A percentile compares a stretch with the other conserved stretches of the same genome.
These are phyloP conservation scores for Tricholaema leucomelas DNA, from an alignment of 2,113 vertebrate genomes.

Conservation along the genomic window DNA sequence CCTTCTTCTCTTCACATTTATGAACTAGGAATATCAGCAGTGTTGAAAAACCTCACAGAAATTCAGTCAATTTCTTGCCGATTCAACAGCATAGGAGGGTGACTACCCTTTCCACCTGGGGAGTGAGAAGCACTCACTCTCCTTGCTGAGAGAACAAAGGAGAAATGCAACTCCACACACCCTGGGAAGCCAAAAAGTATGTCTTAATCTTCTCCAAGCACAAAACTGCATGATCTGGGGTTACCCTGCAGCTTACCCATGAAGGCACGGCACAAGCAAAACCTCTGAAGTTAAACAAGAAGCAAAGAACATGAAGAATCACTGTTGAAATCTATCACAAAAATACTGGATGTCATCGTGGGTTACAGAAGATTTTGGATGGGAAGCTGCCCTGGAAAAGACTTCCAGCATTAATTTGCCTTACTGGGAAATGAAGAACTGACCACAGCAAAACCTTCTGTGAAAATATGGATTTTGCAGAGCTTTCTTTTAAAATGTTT, in stretches of 20 bases:
- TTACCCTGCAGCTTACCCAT: background rate
- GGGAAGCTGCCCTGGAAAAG: background rate
- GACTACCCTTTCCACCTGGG: background rate
- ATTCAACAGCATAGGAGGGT: background rate
- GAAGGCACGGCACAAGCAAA: background rate
- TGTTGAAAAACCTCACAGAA: background rate
- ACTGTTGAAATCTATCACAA: background rate
- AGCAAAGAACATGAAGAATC: background rate
- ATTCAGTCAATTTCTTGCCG: background rate
- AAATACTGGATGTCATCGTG: background rate
- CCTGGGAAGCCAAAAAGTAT: background rate
- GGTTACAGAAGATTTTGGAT: background rate
- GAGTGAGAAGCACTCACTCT: background rate
- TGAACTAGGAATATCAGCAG: background rate
- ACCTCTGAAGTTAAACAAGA: background rate
- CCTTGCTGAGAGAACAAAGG: background rate
- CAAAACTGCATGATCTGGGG: background rate
- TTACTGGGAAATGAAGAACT: background rate
- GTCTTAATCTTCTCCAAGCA: background rate
- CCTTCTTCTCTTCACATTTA: background rate
- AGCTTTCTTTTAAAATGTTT: background rate
- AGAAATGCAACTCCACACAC: accelerated
- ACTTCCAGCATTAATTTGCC: background rate
- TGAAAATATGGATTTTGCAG: background rate
- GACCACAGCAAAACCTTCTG: background rate